These are phyloP conservation scores for Bombyx mori DNA, from an alignment of 1,140 invertebrate species.

Conservation along the genomic window ASM3026992v2 NC_085110.1:17082501-17083000, in stretches of 20 bases:
- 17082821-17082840: constrained; percentile 34
- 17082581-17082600: constrained; percentile 38
- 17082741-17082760: constrained; percentile 61
- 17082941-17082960: no score
- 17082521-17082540: constrained; percentile 27
- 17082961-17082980: no score
- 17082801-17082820: constrained; percentile 38
- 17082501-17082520: constrained; percentile 33
- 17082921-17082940: no score
- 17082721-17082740: constrained; percentile 34
- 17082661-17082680: no score
- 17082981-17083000: no score
- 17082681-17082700: no score
- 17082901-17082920: no score
- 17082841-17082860: no score
- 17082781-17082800: constrained; percentile 58
- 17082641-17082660: no score
- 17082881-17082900: no score
- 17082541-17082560: constrained; percentile 52
- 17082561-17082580: constrained; percentile 64
- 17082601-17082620: constrained; percentile 26
- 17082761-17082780: constrained; percentile 59
- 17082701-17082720: constrained; percentile 5
- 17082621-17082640: no score
- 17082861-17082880: no score